phyloP scores from a whole-genome alignment of 2,888 invertebrate genomes.

The Pristionchus mayeri region DNA sequence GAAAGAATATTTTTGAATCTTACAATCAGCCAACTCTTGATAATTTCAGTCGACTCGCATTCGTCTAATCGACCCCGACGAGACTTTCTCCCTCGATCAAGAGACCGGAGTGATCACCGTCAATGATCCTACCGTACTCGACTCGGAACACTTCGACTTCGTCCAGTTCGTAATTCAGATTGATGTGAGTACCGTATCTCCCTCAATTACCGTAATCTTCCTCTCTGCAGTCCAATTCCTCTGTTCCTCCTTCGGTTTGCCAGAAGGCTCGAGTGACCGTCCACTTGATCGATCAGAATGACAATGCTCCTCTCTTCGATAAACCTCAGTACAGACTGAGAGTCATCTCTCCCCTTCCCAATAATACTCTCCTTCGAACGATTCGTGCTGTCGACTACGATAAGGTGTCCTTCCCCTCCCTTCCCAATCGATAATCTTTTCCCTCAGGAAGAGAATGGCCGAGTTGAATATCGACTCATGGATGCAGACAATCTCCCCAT shows the following conservation, averaged over 20 bases:
- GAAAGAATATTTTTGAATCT: neutral
- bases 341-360: neutral
- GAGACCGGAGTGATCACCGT: conserved; percentile 28
- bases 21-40: neutral
- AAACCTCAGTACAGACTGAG: conserved; percentile 43
- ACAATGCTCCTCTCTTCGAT: conserved; percentile 72
- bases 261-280: conserved; percentile 59
- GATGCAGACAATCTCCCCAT: conserved; percentile 33
- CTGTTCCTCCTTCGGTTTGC: neutral
- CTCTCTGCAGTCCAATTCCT: neutral
- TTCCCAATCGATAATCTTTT: neutral
- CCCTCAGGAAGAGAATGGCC: conserved; percentile 18
- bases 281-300: conserved; percentile 71
- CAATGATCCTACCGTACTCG: conserved; percentile 32
- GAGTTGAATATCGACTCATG: conserved; percentile 35
- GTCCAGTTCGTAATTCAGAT: conserved; percentile 37
- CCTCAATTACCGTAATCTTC: neutral
- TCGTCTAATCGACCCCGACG: conserved; percentile 19
- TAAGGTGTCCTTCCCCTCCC: neutral
- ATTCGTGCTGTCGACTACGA: conserved; percentile 41
- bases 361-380: conserved; percentile 42
- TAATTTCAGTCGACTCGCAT: conserved; percentile 9
- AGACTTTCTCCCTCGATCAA: conserved; percentile 35
- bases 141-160: conserved; percentile 38
- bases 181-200: neutral